Conservation (phyloP, 64 coral and sea anemone species). For the Stichodactyla mertensii region DNA sequence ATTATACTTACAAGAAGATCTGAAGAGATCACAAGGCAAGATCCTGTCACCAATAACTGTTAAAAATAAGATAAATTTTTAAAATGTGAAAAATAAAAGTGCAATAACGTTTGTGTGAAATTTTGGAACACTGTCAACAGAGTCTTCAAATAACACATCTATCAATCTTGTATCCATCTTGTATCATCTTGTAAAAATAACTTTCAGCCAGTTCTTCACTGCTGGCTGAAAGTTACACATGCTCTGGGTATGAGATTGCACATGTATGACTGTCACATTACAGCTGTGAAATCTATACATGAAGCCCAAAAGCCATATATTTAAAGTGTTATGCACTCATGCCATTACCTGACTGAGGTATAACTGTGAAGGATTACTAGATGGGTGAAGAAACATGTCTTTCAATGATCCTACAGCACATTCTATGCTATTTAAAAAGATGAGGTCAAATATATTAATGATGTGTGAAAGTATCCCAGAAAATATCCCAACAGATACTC, state of each 20-base stretch:
- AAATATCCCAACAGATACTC: neutral
- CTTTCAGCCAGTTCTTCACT: too few species aligned
- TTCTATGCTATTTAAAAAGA: constrained; percentile 48
- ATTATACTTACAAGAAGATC: constrained; percentile 18
- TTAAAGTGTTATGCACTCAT: neutral
- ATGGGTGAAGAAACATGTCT: constrained; percentile 63
- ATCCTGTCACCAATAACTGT: constrained; percentile 20
- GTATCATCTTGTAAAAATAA: too few species aligned
- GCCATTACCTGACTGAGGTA: constrained; percentile 58
- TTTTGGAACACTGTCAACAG: too few species aligned
- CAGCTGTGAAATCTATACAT: neutral
- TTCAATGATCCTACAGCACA: constrained; percentile 75
- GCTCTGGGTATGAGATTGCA: too few species aligned
- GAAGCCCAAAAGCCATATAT: neutral
- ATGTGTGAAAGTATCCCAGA: neutral
- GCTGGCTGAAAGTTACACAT: too few species aligned
- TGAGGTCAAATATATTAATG: neutral
- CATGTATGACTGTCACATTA: too few species aligned
- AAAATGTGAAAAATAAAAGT: neutral
- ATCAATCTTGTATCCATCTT: too few species aligned
- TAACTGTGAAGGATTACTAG: constrained; percentile 49
- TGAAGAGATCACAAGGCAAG: neutral
- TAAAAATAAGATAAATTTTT: neutral
- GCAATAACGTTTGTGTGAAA: neutral
- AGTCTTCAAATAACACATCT: too few species aligned